Base-by-base conservation (phyloP, 92 coral and sea anemone genomes). In the Phymanthus crucifer region DNA sequence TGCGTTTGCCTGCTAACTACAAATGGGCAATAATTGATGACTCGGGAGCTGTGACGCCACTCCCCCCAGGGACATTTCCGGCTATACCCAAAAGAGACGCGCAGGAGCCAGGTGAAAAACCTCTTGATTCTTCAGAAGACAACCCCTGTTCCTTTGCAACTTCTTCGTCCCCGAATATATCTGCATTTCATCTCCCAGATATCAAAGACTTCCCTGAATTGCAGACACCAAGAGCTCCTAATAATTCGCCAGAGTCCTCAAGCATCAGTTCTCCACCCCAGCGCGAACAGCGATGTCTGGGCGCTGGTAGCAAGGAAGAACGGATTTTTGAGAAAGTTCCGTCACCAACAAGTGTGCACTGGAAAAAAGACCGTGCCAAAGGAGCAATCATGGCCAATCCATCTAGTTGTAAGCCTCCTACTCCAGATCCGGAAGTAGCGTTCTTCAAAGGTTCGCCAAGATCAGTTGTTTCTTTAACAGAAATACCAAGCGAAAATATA, bases 11-110 rank as follows among this genome's bases (percentile, higher is more conserved):
- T n/a, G 32, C 32, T 7, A 61, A 61, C 29, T 61, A 29, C 29
- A 33, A 61, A 29, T 61, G 68, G 68, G 68, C 68, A 24, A 61
- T 61, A n/a, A 61, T 61, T 61, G 68, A 61, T 17, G 11, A 61
- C 32, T 14, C 68, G 9, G 68, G 68, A 26, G 29, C 34, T 10
- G 68, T 61, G 33, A 24, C 34, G 11, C 68, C 68, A 7, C 34
- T 61, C 3, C 34, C 68, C 12, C 68, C 34, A 24, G 34, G 68
- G 18, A 27, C 68, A 1, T 12, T 61, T n/a, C 68, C 68, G 17
- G 68, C 9, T 2, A 0, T 34, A 27, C 9, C 33, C 4, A 27
- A 61, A 3, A 61, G 29, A 2, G 29, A 7, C 14, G 6, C 68
- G 10, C 14, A 29, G 27, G 68, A 29, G 29, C 4, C 68, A 24